Conservation (phyloP, 2,888 invertebrate genomes). For the Myopa testacea region DNA sequence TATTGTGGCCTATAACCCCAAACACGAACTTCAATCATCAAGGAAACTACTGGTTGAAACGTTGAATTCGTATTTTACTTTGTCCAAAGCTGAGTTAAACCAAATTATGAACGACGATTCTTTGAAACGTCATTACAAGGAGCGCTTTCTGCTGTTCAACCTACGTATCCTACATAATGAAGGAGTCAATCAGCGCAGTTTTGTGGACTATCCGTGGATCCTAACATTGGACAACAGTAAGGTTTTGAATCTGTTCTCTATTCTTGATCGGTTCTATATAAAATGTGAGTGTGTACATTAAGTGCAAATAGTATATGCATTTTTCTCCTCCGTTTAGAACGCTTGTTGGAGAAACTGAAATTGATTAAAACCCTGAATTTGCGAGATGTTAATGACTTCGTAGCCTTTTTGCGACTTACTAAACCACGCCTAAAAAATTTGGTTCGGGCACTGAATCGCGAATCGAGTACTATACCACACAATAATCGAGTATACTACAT, state of each 20-base stretch:
- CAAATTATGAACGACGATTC: slow-evolving; percentile 56
- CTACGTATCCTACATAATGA: slow-evolving; percentile 54
- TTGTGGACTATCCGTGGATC: slow-evolving; percentile 66
- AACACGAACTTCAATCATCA: slow-evolving; percentile 50
- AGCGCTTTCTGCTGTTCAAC: slow-evolving; percentile 47
- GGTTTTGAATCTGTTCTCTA: not conserved
- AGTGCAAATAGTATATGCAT: not conserved
- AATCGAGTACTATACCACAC: slow-evolving; percentile 66
- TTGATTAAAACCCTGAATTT: slow-evolving; percentile 67
- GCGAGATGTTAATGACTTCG: slow-evolving; percentile 69
- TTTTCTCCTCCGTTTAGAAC: slow-evolving; percentile 50
- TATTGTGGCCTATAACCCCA: slow-evolving; percentile 55
- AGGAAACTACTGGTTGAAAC: slow-evolving; percentile 46
- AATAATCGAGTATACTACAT: slow-evolving; percentile 74
- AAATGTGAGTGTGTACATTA: not conserved
- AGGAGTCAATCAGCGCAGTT: slow-evolving; percentile 57
- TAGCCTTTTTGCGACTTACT: slow-evolving; percentile 70
- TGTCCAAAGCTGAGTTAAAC: slow-evolving; percentile 52
- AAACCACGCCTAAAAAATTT: slow-evolving; percentile 58
- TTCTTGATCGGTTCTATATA: not conserved
- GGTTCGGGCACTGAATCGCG: slow-evolving; percentile 58
- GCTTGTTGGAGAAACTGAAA: slow-evolving; percentile 63
- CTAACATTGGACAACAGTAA: slow-evolving; percentile 58
- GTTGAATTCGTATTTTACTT: slow-evolving; percentile 52
- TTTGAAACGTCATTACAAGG: slow-evolving; percentile 52